Evolutionary conservation across 2,888 invertebrate species (phyloP).

Genomic region (Dusona sp.): DNA sequence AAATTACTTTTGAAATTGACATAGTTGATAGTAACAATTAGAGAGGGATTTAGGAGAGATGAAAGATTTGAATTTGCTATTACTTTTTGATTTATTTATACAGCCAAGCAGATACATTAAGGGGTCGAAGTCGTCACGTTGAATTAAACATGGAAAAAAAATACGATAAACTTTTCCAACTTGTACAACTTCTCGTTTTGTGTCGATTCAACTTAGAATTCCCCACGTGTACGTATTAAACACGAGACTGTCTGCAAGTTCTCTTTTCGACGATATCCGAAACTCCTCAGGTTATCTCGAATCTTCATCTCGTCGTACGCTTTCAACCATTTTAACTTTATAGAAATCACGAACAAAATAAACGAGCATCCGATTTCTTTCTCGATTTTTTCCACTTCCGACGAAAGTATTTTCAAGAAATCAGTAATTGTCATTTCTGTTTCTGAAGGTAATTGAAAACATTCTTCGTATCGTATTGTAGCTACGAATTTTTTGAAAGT

Average conservation of each 20-base stretch:
- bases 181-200: background rate
- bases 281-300: conserved; percentile 40
- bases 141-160: background rate
- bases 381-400: background rate
- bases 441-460: background rate
- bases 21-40: background rate
- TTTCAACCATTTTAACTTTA: conserved; percentile 50
- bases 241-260: conserved; percentile 15
- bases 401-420: background rate
- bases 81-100: background rate
- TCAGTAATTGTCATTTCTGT: background rate
- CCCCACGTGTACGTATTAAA: conserved; percentile 11
- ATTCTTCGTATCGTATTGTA: background rate
- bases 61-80: background rate
- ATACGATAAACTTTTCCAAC: background rate
- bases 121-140: background rate
- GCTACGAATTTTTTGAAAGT: background rate
- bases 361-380: conserved; percentile 27
- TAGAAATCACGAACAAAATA: conserved; percentile 40
- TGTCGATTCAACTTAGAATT: conserved; percentile 9
- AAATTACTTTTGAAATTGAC: conserved; percentile 12
- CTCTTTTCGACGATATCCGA: conserved; percentile 22
- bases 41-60: background rate
- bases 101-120: background rate
- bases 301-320: conserved; percentile 41